Evolutionary conservation across 2,797 vertebrate genomes (phyloP).

Genomic region (Anas bahamensis): DNA sequence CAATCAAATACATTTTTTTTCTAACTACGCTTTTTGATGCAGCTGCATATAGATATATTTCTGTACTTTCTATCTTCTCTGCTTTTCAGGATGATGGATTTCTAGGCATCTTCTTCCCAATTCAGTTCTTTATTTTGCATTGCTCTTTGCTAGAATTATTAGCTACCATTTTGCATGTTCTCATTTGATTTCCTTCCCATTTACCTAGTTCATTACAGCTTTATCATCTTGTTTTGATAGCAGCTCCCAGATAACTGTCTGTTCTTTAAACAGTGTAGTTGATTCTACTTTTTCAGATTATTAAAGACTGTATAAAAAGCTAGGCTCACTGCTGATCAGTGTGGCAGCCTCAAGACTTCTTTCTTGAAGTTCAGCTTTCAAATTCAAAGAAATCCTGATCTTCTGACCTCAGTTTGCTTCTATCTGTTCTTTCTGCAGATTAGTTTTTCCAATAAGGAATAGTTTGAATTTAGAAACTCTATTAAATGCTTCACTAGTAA

Average conservation of each 20-base stretch:
- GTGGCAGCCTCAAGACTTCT: background rate
- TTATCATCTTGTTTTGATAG: background rate
- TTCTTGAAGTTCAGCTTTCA: background rate
- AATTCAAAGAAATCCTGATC: background rate
- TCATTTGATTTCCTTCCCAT: background rate
- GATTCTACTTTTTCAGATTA: background rate
- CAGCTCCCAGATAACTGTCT: background rate
- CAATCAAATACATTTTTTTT: background rate
- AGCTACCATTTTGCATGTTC: background rate
- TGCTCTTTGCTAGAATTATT: background rate
- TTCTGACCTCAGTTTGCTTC: constrained; percentile 16
- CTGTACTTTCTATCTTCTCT: background rate
- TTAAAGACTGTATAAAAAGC: background rate
- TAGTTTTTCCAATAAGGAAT: background rate
- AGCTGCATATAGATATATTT: background rate
- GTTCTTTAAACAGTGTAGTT: background rate
- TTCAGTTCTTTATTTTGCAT: background rate
- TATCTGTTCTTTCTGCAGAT: background rate
- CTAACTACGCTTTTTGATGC: background rate
- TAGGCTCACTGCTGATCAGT: background rate
- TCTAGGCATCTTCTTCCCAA: background rate
- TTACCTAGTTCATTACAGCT: background rate
- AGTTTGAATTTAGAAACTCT: background rate
- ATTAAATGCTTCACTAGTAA: background rate
- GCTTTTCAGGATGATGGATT: background rate